Percentiles rank a stretch among this genome's conserved stretches.
Evolutionary conservation across 2,888 invertebrate genomes (phyloP).

Genomic region (Heliconius charithonia): DNA sequence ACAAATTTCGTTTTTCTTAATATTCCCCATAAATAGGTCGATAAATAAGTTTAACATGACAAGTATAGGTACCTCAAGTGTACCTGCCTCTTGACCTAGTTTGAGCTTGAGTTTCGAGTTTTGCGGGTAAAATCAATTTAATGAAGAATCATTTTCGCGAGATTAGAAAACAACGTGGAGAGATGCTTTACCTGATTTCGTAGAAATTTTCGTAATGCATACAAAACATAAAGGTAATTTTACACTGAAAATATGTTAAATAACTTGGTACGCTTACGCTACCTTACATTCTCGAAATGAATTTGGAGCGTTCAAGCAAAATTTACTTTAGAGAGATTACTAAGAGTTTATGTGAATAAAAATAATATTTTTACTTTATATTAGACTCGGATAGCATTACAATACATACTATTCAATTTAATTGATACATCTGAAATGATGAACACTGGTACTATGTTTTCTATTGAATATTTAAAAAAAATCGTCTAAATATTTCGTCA

Average conservation of each 20-base stretch:
- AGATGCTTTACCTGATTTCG: not conserved
- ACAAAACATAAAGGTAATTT: not conserved
- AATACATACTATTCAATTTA: too few species aligned
- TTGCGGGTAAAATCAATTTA: conserved; percentile 27
- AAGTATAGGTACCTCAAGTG: conserved; percentile 32
- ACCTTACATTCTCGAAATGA: not conserved
- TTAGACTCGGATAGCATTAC: too few species aligned
- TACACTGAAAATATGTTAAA: not conserved
- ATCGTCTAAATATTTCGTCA: too few species aligned
- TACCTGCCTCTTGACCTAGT: conserved; percentile 42
- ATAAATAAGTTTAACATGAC: conserved; percentile 41
- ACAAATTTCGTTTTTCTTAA: not conserved
- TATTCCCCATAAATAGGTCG: conserved; percentile 31
- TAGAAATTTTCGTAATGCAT: not conserved
- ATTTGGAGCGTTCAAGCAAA: not conserved
- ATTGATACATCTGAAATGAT: too few species aligned
- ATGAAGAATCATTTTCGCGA: conserved; percentile 24
- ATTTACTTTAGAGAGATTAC: not conserved
- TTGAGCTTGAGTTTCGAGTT: conserved; percentile 35
- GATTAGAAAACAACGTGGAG: not conserved
- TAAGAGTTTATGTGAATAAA: not conserved
- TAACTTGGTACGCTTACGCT: not conserved
- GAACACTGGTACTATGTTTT: too few species aligned
- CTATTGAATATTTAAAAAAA: too few species aligned
- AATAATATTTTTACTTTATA: not conserved